Evolutionary conservation across 2,113 vertebrate species (phyloP).

Genomic region (Ameiurus melas): DNA sequence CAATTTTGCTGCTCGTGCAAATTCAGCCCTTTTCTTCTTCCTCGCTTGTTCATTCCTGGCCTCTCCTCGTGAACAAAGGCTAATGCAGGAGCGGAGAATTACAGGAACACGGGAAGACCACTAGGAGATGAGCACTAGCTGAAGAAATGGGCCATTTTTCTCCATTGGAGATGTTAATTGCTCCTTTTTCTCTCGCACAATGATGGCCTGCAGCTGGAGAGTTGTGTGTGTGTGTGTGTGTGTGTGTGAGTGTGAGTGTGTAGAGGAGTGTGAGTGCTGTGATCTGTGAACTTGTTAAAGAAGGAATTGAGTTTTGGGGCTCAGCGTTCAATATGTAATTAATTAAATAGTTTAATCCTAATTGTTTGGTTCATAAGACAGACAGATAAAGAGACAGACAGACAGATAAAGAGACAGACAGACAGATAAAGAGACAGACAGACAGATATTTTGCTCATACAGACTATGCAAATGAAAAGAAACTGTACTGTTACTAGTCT

Average conservation of each 20-base stretch:
- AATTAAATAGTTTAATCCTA: constrained; percentile 51
- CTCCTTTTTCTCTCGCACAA: constrained; percentile 40
- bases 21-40: constrained; percentile 44
- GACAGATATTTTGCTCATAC: neutral
- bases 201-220: constrained; percentile 42
- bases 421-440: no score
- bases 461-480: constrained; percentile 1
- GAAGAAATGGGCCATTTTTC: constrained; percentile 43
- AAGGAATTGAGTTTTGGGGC: neutral
- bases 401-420: neutral
- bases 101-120: constrained; percentile 23
- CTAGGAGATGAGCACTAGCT: constrained; percentile 23
- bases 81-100: constrained; percentile 47
- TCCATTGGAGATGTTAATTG: constrained; percentile 53
- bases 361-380: constrained; percentile 10
- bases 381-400: neutral
- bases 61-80: constrained; percentile 14
- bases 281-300: constrained; percentile 26
- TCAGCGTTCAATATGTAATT: constrained; percentile 43
- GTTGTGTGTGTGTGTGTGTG: constrained; percentile 7
- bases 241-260: constrained; percentile 15
- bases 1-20: constrained; percentile 64
- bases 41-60: neutral
- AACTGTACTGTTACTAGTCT: constrained; percentile 22
- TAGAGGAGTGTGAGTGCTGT: neutral